phyloP scores from a whole-genome alignment of 64 coral and sea anemone genomes.

The Porites lutea region DNA sequence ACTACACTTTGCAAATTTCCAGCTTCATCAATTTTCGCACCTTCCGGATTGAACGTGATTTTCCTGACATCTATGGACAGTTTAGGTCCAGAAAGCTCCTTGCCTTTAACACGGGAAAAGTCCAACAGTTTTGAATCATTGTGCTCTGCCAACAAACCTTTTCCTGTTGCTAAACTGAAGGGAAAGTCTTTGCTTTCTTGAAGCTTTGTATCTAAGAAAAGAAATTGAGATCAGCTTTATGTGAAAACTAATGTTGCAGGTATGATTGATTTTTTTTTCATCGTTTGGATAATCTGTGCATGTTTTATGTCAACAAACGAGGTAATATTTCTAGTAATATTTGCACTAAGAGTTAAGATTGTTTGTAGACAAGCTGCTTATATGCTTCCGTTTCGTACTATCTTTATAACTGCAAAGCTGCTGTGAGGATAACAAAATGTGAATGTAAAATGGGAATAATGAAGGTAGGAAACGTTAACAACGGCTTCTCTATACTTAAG shows the following conservation, averaged over 20 bases:
- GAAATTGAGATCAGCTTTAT: not conserved
- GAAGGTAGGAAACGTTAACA: too few species aligned
- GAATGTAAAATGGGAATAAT: too few species aligned
- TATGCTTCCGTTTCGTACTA: too few species aligned
- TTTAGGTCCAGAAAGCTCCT: not conserved
- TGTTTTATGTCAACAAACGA: too few species aligned
- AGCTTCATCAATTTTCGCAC: not conserved
- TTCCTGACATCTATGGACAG: not conserved
- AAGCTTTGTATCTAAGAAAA: not conserved
- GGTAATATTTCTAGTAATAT: too few species aligned
- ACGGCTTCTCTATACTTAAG: too few species aligned
- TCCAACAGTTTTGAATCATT: not conserved
- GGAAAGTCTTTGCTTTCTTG: not conserved
- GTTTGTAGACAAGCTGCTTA: too few species aligned
- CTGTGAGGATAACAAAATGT: too few species aligned
- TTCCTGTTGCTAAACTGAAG: not conserved
- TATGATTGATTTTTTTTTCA: too few species aligned
- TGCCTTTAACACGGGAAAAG: not conserved
- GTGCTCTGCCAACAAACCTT: not conserved
- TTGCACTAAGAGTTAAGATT: too few species aligned
- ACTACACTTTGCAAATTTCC: not conserved
- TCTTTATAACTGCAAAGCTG: too few species aligned
- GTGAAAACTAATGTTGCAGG: not conserved
- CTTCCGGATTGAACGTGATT: not conserved
- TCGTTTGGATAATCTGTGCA: too few species aligned